phyloP scores from a whole-genome alignment of 1,140 invertebrate species.

The Drosophila erecta region DNA sequence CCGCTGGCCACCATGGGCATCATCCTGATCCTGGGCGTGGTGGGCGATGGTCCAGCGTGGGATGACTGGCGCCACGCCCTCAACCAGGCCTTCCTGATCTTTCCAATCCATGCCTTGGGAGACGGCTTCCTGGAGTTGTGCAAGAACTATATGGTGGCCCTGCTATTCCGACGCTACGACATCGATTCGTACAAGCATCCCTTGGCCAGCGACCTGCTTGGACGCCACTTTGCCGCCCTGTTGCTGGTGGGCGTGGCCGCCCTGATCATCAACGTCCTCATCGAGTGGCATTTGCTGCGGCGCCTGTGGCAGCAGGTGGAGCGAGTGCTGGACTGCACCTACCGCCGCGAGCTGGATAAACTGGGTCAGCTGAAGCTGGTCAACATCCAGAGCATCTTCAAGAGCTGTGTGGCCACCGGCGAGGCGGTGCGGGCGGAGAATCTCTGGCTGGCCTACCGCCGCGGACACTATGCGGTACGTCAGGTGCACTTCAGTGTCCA shows the following conservation, averaged over 20 bases:
- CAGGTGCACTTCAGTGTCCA: constrained; percentile 79
- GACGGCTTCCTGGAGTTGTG: constrained; percentile 88
- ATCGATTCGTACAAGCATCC: constrained; percentile 89
- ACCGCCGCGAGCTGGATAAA: constrained; percentile 51
- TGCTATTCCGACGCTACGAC: constrained; percentile 87
- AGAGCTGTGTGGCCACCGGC: constrained; percentile 58
- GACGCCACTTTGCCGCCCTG: constrained; percentile 86
- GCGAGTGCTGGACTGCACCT: constrained; percentile 46
- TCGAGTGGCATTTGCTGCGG: constrained; percentile 85
- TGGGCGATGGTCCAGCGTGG: constrained; percentile 86
- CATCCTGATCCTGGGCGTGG: constrained; percentile 87
- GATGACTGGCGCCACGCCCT: constrained; percentile 86
- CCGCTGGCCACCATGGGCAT: constrained; percentile 87
- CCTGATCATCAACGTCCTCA: constrained; percentile 86
- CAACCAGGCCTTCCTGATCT: constrained; percentile 87
- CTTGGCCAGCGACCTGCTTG: constrained; percentile 86
- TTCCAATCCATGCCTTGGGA: constrained; percentile 88
- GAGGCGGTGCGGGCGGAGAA: constrained; percentile 74
- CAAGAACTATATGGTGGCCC: constrained; percentile 87
- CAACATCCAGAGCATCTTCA: constrained; percentile 66
- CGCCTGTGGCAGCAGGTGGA: constrained; percentile 39
- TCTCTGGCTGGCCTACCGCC: constrained; percentile 65
- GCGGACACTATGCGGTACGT: constrained; percentile 68
- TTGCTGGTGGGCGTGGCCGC: constrained; percentile 85
- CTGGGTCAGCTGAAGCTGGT: constrained; percentile 64